Percentiles rank a stretch among this genome's conserved stretches.
phyloP scores from a whole-genome alignment of 1,140 invertebrate genomes.

The Sycobia sp. region DNA sequence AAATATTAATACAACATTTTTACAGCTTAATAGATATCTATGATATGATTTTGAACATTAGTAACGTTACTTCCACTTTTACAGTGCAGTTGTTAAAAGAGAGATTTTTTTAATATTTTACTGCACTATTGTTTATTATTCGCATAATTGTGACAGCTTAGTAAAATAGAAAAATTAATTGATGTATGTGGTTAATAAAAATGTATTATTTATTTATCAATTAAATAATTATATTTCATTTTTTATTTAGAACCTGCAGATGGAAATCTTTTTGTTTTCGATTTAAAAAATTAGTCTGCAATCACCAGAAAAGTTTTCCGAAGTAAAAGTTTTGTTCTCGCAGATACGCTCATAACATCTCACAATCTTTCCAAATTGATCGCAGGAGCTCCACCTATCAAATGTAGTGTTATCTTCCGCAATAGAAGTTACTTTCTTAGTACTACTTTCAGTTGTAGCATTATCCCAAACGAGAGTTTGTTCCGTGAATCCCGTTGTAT shows the following conservation, averaged over 20 bases:
- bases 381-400: not conserved
- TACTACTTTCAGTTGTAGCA: not conserved
- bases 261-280: too few relatives aligned
- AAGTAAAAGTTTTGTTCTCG: conserved; percentile 31
- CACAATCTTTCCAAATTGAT: not conserved
- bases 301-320: conserved; percentile 33
- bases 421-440: not conserved
- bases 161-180: too few relatives aligned
- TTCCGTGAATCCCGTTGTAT: not conserved
- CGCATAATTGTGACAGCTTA: too few relatives aligned
- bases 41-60: too few relatives aligned
- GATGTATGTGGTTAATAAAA: too few relatives aligned
- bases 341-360: conserved; percentile 48
- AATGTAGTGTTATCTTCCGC: not conserved
- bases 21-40: too few relatives aligned
- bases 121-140: too few relatives aligned
- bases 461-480: not conserved
- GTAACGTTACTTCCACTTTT: too few relatives aligned
- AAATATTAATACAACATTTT: too few relatives aligned
- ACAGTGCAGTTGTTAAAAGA: too few relatives aligned
- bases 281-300: too few relatives aligned
- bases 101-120: too few relatives aligned
- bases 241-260: not conserved
- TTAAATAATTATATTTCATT: not conserved
- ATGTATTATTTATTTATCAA: not conserved